phyloP scores from a whole-genome alignment of 2,113 vertebrate genomes.

The Opisthocomus hoazin region DNA sequence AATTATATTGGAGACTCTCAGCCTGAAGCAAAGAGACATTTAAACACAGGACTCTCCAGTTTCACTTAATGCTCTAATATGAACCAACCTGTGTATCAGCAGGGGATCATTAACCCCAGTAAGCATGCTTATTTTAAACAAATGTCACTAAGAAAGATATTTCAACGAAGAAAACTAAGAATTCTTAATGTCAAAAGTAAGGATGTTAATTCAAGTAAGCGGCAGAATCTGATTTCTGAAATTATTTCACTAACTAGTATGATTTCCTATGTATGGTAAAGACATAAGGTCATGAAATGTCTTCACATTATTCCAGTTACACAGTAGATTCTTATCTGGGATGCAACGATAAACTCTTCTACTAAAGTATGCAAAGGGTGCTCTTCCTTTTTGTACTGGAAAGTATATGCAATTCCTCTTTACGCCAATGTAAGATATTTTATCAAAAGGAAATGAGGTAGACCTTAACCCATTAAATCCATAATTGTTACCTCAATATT shows the following conservation, averaged over 20 bases:
- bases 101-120: neutral
- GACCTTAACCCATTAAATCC: neutral
- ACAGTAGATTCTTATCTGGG: neutral
- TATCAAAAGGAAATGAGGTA: neutral
- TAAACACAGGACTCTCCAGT: neutral
- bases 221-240: neutral
- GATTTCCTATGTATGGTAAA: neutral
- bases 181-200: neutral
- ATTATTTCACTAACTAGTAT: neutral
- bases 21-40: neutral
- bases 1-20: neutral
- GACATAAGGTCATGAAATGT: neutral
- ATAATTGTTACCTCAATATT: neutral
- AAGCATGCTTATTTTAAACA: neutral
- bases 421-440: neutral
- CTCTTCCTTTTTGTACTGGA: neutral
- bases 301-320: neutral
- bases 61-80: neutral
- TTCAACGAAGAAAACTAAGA: neutral
- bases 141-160: neutral
- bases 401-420: neutral
- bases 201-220: neutral
- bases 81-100: neutral
- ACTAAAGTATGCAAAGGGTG: neutral
- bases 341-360: neutral